Evolutionary conservation across 2,888 invertebrate genomes (phyloP).

Genomic region (Drosophila prolongata): DNA sequence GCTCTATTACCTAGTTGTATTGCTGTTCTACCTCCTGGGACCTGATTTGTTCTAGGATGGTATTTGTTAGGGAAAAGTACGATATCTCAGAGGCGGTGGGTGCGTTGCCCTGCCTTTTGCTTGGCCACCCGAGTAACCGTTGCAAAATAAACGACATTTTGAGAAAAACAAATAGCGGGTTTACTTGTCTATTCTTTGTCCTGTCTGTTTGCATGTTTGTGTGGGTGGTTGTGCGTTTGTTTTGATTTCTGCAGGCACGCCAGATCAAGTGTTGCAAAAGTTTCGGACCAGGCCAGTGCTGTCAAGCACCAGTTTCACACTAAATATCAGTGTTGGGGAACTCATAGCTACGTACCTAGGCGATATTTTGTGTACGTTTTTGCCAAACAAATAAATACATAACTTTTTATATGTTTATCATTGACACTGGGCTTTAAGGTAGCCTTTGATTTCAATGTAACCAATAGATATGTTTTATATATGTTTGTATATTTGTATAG

Average conservation of each 20-base stretch:
- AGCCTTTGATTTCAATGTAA: no score
- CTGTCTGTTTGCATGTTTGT: neutral
- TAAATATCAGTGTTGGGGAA: conserved; percentile 4
- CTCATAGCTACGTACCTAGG: neutral
- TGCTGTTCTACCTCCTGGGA: conserved; percentile 30
- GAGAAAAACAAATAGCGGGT: conserved; percentile 2
- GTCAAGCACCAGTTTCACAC: neutral
- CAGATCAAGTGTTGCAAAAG: conserved; percentile 12
- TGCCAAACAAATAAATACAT: no score
- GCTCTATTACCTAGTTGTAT: conserved; percentile 44
- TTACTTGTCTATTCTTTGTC: conserved; percentile 6
- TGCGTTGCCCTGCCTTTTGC: conserved; percentile 34
- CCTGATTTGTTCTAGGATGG: conserved; percentile 16
- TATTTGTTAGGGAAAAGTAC: neutral
- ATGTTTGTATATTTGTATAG: no score
- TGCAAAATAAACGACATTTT: conserved; percentile 22
- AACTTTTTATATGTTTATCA: no score
- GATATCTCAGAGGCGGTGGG: conserved; percentile 28
- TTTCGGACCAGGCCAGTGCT: neutral
- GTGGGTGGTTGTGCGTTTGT: conserved; percentile 15
- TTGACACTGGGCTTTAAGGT: no score
- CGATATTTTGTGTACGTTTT: neutral
- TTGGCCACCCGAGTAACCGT: conserved; percentile 11
- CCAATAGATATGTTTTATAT: no score
- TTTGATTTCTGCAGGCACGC: conserved; percentile 19